phyloP scores from a whole-genome alignment of 2,797 vertebrate genomes.

The Parauchenoglanis ngamensis region DNA sequence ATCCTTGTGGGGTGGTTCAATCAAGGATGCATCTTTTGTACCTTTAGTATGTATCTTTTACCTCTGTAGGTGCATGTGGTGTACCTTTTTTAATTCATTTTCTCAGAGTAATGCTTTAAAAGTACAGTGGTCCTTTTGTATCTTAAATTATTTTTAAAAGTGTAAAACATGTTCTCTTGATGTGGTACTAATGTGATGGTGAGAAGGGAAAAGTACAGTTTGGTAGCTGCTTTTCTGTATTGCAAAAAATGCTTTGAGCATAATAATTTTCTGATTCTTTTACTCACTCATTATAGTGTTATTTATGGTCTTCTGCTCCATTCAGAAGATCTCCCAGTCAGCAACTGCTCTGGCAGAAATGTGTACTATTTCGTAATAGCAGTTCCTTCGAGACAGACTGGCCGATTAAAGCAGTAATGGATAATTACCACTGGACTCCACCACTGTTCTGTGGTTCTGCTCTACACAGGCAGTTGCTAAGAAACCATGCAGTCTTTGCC shows the following conservation, averaged over 20 bases:
- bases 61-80: neutral
- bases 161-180: neutral
- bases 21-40: neutral
- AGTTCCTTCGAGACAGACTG: neutral
- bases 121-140: neutral
- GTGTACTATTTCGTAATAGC: neutral
- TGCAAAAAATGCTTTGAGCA: neutral
- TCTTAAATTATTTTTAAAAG: neutral
- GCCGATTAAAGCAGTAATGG: slow-evolving; percentile 43
- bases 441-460: slow-evolving; percentile 45
- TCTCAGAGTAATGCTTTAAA: neutral
- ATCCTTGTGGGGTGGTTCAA: too few relatives aligned
- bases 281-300: neutral
- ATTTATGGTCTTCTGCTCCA: slow-evolving; percentile 2
- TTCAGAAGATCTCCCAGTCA: slow-evolving; percentile 5
- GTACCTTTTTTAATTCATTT: neutral
- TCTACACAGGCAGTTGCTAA: slow-evolving; percentile 51
- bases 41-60: neutral
- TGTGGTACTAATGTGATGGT: neutral
- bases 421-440: slow-evolving; percentile 51
- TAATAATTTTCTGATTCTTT: neutral
- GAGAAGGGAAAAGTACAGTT: neutral
- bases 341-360: slow-evolving; percentile 1
- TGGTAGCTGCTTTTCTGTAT: neutral
- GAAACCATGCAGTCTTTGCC: slow-evolving; percentile 48